A percentile compares a stretch with the other conserved stretches of the same genome.
Conservation (phyloP, 2,888 invertebrate species). For the Dioctria linearis region DNA sequence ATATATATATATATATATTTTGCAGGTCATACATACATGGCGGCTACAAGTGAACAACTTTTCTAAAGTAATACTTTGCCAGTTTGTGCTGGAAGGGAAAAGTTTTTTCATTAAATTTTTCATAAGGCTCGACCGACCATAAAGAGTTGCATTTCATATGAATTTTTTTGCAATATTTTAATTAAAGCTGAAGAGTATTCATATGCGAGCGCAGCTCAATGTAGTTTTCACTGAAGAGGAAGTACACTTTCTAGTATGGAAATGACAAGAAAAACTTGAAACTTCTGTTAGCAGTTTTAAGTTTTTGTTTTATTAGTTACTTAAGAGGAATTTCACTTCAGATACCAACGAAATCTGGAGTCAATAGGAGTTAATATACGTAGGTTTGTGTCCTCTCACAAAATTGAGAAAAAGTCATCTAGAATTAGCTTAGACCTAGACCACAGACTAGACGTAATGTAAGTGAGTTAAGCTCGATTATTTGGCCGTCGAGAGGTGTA, state of each 20-base stretch:
- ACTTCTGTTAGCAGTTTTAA: too few relatives aligned
- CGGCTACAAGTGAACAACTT: background rate
- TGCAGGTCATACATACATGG: constrained; percentile 1
- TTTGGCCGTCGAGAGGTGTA: too few relatives aligned
- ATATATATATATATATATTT: background rate
- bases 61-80: constrained; percentile 38
- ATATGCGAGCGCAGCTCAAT: constrained; percentile 3
- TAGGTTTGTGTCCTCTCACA: too few relatives aligned
- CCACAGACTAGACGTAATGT: too few relatives aligned
- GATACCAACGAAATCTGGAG: too few relatives aligned
- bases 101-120: constrained; percentile 50
- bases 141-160: constrained; percentile 37
- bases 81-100: constrained; percentile 3
- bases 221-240: constrained; percentile 23
- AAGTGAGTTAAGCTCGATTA: too few relatives aligned
- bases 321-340: too few relatives aligned
- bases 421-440: too few relatives aligned
- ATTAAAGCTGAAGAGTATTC: constrained; percentile 38
- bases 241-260: background rate
- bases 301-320: too few relatives aligned
- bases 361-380: too few relatives aligned
- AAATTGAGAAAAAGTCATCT: too few relatives aligned
- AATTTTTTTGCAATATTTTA: constrained; percentile 38
- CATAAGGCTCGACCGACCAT: constrained; percentile 33
- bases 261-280: too few relatives aligned